These are phyloP conservation scores for Sebastes umbrosus DNA, from an alignment of 2,797 vertebrate species.

Conservation along the genomic window DNA sequence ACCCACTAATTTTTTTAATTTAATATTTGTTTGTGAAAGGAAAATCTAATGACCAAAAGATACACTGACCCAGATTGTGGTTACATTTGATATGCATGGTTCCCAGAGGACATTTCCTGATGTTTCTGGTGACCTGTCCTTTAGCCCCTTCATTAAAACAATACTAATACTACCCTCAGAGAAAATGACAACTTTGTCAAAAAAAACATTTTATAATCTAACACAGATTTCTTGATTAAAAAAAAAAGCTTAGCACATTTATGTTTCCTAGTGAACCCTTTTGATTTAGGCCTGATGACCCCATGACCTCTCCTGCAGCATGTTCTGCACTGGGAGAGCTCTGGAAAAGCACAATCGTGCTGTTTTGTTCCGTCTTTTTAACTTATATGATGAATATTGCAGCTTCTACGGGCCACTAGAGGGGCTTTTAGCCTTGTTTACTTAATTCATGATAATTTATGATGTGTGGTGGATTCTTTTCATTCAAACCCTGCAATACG, in stretches of 20 bases:
- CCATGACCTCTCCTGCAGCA: neutral
- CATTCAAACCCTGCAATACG: neutral
- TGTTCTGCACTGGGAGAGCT: neutral
- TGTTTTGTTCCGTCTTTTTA: neutral
- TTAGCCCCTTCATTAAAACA: neutral
- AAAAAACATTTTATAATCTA: neutral
- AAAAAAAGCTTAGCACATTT: neutral
- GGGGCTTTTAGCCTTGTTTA: neutral
- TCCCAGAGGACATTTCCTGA: neutral
- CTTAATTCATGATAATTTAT: constrained; percentile 10
- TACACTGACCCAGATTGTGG: too few relatives aligned
- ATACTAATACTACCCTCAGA: neutral
- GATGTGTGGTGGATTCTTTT: neutral
- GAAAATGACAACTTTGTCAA: neutral
- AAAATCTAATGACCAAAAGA: too few relatives aligned
- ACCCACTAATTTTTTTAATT: too few relatives aligned
- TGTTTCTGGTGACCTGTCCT: neutral
- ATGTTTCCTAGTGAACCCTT: neutral
- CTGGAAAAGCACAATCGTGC: neutral
- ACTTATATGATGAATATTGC: neutral
- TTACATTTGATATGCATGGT: too few relatives aligned
- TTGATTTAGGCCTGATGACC: neutral
- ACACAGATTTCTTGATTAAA: neutral
- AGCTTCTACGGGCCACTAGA: neutral
- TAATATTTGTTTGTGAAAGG: too few relatives aligned